Evolutionary conservation across 1,140 invertebrate species (phyloP), one percentile per base, ranked within the genome.

Genomic region (Atta cephalotes): DNA sequence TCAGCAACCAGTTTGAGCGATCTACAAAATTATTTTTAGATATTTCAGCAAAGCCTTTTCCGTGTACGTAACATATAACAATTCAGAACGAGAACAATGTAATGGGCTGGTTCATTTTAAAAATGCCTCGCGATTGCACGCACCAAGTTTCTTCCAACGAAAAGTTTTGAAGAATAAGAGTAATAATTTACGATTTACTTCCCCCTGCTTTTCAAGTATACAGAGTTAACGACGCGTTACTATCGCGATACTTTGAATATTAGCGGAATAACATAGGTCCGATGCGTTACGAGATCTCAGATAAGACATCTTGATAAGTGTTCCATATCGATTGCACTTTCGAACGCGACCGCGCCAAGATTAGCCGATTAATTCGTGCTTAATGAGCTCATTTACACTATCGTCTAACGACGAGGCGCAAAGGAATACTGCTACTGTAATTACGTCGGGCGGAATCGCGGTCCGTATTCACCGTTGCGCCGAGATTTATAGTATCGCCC

Each of bases 401-500:
- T 53, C 60, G 31, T n/a, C 60, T 56, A 65, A 77, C 45, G 58
- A 51, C 16, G 79, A 60, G 14, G 56, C 81, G 58, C 71, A 21
- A 45, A 56, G 66, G 65, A 25, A 81, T 71, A 58, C 5, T n/a
- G 72, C 82, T 76, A 78, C 82, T 49, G 82, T 65, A 65, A 85
- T 77, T 85, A 66, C 60, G 72, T 28, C 45, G 28, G 39, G n/a
- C 45, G 35, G 45, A 85, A 79, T 85, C 49, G 7, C 21, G 5
- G 31, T 60, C 28, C 45, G 21, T 84, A 77, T 78, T 79, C 70
- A 62, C 16, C 72, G 82, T 60, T 72, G 78, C 78, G 21, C 68
- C 66, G 72, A 78, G 82, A 85, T 78, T 78, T 78, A 78, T 56
- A 14, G 21, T 78, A 79, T 85, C 72, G 72, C 25, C 82, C 28